Evolutionary conservation across 1,140 invertebrate species (phyloP).

Genomic region (Ganaspis sp.): DNA sequence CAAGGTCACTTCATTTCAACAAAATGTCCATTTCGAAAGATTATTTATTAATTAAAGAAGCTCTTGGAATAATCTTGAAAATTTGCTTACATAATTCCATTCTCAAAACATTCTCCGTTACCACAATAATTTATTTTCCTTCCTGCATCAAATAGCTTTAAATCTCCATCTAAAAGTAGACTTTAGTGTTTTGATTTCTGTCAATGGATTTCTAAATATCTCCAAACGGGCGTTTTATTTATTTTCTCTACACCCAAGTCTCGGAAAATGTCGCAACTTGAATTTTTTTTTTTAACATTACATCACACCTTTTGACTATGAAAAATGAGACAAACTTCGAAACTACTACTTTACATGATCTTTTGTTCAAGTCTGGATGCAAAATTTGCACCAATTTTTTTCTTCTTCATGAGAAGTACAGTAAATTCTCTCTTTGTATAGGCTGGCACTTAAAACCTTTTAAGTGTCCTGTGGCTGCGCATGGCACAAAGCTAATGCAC

Average conservation of each 20-base stretch:
- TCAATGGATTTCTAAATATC: constrained; percentile 11
- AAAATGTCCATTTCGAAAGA: background rate
- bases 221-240: background rate
- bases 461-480: constrained; percentile 17
- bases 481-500: constrained; percentile 12
- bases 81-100: background rate
- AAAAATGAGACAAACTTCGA: background rate
- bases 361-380: background rate
- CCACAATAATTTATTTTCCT: background rate
- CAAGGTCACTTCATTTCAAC: background rate
- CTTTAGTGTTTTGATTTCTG: background rate
- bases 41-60: background rate
- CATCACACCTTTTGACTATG: background rate
- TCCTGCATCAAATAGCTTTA: constrained; percentile 2
- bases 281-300: background rate
- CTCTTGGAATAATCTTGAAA: background rate
- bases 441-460: constrained; percentile 17
- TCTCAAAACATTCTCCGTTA: background rate
- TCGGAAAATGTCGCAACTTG: background rate
- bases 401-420: background rate
- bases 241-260: background rate
- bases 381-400: background rate
- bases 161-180: background rate
- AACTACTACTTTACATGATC: background rate
- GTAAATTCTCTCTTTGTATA: background rate